Conservation (phyloP, 1,140 invertebrate species). For the Lepeophtheirus salmonis region DNA sequence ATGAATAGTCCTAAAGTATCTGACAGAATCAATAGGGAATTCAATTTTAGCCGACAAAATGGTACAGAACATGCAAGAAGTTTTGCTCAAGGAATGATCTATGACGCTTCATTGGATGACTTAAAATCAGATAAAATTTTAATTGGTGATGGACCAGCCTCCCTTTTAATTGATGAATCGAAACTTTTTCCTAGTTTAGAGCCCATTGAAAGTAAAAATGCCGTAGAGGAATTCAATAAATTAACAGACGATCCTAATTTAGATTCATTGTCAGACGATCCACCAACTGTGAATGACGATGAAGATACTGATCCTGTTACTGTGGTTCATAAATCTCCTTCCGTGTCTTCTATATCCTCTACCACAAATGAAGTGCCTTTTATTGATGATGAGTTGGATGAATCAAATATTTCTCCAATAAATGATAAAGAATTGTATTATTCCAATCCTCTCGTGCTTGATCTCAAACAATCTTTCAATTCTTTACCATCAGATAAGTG, state of each 20-base stretch:
- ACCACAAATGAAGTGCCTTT: neutral
- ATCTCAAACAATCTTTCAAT: no score
- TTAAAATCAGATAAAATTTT: neutral
- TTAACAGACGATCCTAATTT: neutral
- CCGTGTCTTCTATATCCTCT: neutral
- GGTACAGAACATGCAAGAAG: no score
- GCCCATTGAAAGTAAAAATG: no score
- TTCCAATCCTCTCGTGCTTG: no score
- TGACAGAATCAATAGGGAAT: no score
- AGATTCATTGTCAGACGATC: neutral
- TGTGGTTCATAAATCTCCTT: neutral
- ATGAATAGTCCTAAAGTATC: neutral
- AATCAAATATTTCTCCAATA: neutral
- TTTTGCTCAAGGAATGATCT: neutral
- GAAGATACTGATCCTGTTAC: neutral
- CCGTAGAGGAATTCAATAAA: neutral
- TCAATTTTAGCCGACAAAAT: neutral
- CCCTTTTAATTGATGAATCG: neutral
- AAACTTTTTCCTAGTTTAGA: no score
- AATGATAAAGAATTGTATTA: no score
- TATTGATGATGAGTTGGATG: neutral
- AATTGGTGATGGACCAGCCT: neutral
- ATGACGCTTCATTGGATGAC: neutral
- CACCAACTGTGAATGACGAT: no score
- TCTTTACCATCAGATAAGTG: no score